Base-by-base conservation (phyloP, 1,140 invertebrate species). In the Lethrus apterus region DNA sequence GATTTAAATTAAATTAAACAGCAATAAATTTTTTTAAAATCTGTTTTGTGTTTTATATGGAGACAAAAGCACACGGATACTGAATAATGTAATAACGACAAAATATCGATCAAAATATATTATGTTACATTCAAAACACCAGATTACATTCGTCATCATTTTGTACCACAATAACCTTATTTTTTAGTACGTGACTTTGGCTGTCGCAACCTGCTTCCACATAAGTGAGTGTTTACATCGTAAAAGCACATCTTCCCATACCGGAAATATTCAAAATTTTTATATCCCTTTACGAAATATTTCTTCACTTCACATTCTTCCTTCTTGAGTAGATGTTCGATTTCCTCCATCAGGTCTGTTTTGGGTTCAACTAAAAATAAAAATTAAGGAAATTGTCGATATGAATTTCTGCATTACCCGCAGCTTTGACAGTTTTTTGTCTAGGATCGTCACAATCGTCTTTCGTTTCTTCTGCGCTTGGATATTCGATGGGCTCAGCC, bases 261-360 rank as follows among this genome's bases (percentile, higher is more conserved):
- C 24, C 24, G 20, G 7, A 21, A 38, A 38, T 38, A 38, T 38
- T 38, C 35, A 18, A 38, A 38, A 13, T 38, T 38, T 13, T 38
- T 38, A 13, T 38, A 38, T 2, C 35, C 35, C 10, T 38, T 38
- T 8, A 21, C 35, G 3, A 18, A 18, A 8, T 38, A 38, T 10
- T 38, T 21, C n/a, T 38, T 9, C 3, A 15, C 18, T 2, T 2
- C 17, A 11, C n/a, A 11, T 10, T 21, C 24, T 10, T 38, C 35
- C 19, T 23, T 38, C 11, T 9, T 21, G 1, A 38, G 11, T 11
- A 11, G 24, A 1, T 38, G 7, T 2, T 21, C 20, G 9, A 38
- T 21, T 20, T 38, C 2, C 7, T 38, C 20, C 35, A 38, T 38
- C 13, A 38, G 20, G 24, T 38, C 35, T 10, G n/a, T 21, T 23